Percentiles rank a stretch among this genome's conserved stretches.
These are phyloP conservation scores for Odiellus spinosus DNA, from an alignment of 2,888 invertebrate species.

Conservation along the genomic window DNA sequence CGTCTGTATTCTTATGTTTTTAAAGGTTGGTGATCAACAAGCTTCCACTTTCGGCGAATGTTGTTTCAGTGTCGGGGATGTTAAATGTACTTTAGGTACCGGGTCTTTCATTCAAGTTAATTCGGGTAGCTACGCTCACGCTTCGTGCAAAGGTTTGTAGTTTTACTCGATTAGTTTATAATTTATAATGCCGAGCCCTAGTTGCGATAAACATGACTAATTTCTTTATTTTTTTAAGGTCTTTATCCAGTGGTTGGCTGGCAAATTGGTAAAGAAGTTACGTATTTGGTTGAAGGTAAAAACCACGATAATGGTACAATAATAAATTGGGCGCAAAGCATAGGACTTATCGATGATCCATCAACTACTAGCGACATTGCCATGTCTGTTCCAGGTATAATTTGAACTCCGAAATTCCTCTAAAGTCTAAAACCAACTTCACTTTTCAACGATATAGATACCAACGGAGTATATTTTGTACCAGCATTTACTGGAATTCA, in stretches of 20 bases:
- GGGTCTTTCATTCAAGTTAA: slow-evolving; percentile 77
- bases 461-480: slow-evolving; percentile 66
- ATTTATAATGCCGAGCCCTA: too few relatives aligned
- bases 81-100: slow-evolving; percentile 74
- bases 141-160: slow-evolving; percentile 50
- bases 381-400: slow-evolving; percentile 37
- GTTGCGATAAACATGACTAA: background rate
- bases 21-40: slow-evolving; percentile 74
- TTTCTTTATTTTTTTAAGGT: slow-evolving; percentile 35
- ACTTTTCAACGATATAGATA: slow-evolving; percentile 31
- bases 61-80: slow-evolving; percentile 56
- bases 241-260: slow-evolving; percentile 85
- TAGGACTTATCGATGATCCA: slow-evolving; percentile 40
- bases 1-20: too few relatives aligned
- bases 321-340: slow-evolving; percentile 54
- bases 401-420: background rate
- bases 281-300: slow-evolving; percentile 65
- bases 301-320: slow-evolving; percentile 76
- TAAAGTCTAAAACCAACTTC: background rate
- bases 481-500: slow-evolving; percentile 79
- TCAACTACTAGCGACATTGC: slow-evolving; percentile 51
- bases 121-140: slow-evolving; percentile 56
- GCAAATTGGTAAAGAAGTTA: slow-evolving; percentile 43
- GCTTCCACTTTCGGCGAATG: slow-evolving; percentile 77
- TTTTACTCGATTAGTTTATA: too few relatives aligned